phyloP scores from a whole-genome alignment of 2,888 invertebrate species.

The Pristionchus japonicus region DNA sequence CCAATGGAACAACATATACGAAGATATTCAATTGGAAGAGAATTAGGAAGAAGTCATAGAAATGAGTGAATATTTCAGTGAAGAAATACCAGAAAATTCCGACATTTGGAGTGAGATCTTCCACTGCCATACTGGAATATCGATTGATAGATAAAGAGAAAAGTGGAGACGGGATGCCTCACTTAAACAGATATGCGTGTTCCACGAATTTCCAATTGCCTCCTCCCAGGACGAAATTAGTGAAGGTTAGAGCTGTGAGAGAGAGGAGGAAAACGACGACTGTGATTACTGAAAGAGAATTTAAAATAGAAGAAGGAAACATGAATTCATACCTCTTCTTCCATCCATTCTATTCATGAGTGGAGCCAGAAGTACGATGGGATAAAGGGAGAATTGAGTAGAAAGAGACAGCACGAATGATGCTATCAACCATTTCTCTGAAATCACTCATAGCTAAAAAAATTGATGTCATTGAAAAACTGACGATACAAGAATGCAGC shows the following conservation, averaged over 20 bases:
- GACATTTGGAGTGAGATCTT: constrained; percentile 95
- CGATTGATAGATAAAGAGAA: not conserved
- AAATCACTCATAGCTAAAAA: not conserved
- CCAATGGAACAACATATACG: constrained; percentile 89
- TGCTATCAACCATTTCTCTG: not conserved
- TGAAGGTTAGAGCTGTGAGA: not conserved
- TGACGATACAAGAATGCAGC: constrained; percentile 51
- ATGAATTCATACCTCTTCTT: not conserved
- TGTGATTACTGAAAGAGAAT: not conserved
- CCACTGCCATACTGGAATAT: constrained; percentile 80
- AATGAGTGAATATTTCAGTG: constrained; percentile 99
- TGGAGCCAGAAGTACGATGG: constrained; percentile 47
- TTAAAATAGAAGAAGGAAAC: no score
- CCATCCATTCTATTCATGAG: constrained; percentile 34
- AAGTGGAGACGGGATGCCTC: not conserved
- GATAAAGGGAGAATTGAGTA: constrained; percentile 49
- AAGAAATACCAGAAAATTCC: constrained; percentile 99
- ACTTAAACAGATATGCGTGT: constrained; percentile 27
- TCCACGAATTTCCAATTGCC: constrained; percentile 4
- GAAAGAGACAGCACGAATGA: constrained; percentile 34
- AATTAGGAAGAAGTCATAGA: constrained; percentile 91
- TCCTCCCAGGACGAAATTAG: not conserved
- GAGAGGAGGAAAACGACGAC: not conserved
- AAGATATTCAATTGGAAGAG: constrained; percentile 97
- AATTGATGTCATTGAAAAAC: no score